phyloP scores from a whole-genome alignment of 2,888 invertebrate genomes.

The Macroteleia sp. region DNA sequence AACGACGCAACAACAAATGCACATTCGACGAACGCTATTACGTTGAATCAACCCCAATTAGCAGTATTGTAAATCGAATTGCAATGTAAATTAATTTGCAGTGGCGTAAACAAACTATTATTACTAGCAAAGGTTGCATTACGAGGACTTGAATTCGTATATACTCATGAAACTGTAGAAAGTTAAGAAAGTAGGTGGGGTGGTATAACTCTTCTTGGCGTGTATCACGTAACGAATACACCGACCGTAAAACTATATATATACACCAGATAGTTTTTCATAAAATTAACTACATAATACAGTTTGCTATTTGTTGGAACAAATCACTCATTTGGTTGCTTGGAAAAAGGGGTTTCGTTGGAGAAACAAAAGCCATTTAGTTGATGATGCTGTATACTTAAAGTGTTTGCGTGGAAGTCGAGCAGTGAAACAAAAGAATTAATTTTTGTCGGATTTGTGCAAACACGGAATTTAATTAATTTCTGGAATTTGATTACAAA shows the following conservation, averaged over 20 bases:
- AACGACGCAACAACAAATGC: not conserved
- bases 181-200: constrained; percentile 63
- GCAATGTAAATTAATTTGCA: constrained; percentile 13
- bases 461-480: no score
- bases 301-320: constrained; percentile 24
- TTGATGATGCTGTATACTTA: no score
- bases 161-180: constrained; percentile 54
- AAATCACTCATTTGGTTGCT: constrained; percentile 29
- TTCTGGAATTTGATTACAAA: no score
- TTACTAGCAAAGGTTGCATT: constrained; percentile 6
- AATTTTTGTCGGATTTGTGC: no score
- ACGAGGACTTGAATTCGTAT: constrained; percentile 32
- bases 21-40: not conserved
- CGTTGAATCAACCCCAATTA: not conserved
- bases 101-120: constrained; percentile 16
- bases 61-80: not conserved
- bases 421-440: no score
- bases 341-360: no score
- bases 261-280: constrained; percentile 9
- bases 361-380: no score
- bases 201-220: constrained; percentile 52
- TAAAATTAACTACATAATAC: constrained; percentile 19
- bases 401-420: no score
- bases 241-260: constrained; percentile 29
- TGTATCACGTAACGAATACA: constrained; percentile 52